A percentile compares a stretch with the other conserved stretches of the same genome.
Evolutionary conservation across 2,797 vertebrate genomes (phyloP).

Genomic region (Pempheris klunzingeri): DNA sequence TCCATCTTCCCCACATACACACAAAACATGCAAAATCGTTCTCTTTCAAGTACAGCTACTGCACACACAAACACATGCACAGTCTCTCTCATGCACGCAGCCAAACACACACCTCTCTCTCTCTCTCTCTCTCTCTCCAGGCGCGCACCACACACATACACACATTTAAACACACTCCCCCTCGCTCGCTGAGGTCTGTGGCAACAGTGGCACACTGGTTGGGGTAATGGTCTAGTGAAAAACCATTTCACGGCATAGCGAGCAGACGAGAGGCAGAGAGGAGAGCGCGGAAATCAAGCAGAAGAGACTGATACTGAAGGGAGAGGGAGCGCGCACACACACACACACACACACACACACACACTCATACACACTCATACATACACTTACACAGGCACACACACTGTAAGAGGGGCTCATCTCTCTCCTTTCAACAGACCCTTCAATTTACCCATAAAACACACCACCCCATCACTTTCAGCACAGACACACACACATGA

Average conservation of each 20-base stretch:
- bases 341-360: conserved; percentile 32
- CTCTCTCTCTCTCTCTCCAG: not conserved
- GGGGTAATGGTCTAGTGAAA: conserved; percentile 84
- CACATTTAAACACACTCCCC: conserved; percentile 51
- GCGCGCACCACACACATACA: conserved; percentile 19
- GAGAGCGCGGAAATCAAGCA: conserved; percentile 73
- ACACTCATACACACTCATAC: conserved; percentile 3
- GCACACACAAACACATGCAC: conserved; percentile 51
- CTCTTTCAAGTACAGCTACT: conserved; percentile 43
- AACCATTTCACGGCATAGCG: conserved; percentile 79
- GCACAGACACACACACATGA: conserved; percentile 30
- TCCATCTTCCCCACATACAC: conserved; percentile 18
- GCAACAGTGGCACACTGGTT: conserved; percentile 67
- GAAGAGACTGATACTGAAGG: conserved; percentile 73
- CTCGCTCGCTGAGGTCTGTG: conserved; percentile 59
- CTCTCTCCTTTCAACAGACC: conserved; percentile 70
- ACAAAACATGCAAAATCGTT: conserved; percentile 40
- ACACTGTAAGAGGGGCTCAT: conserved; percentile 63
- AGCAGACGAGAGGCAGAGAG: conserved; percentile 76
- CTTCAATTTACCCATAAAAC: conserved; percentile 77
- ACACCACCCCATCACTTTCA: conserved; percentile 62
- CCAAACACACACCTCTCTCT: conserved; percentile 12
- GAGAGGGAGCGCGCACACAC: conserved; percentile 36
- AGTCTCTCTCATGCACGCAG: not conserved
- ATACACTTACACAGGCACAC: conserved; percentile 11